Evolutionary conservation across 2,888 invertebrate genomes (phyloP).

Genomic region (Epistrophella euchroma): DNA sequence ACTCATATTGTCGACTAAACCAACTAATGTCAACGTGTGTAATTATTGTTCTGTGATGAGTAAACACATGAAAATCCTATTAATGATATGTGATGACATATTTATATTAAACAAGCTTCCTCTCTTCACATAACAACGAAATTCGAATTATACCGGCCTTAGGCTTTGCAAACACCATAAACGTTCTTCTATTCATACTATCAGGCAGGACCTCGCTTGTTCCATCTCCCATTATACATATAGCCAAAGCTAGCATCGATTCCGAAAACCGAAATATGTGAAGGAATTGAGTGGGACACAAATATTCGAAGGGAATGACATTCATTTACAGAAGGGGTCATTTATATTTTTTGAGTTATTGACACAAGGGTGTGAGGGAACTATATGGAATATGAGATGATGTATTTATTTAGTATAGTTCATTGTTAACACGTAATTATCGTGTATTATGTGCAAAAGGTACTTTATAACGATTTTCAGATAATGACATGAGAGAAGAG

Average conservation of each 20-base stretch:
- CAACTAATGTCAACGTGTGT: conserved; percentile 59
- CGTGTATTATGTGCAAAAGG: neutral
- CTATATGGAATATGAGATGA: neutral
- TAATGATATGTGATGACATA: conserved; percentile 70
- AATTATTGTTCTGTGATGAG: conserved; percentile 66
- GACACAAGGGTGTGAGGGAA: neutral
- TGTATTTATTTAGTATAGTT: conserved; percentile 19
- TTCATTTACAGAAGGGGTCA: neutral
- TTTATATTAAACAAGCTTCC: conserved; percentile 51
- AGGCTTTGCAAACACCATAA: conserved; percentile 23
- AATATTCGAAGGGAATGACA: neutral
- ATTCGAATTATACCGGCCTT: conserved; percentile 39
- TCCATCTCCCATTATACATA: neutral
- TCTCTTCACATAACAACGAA: conserved; percentile 35
- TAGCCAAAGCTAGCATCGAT: neutral
- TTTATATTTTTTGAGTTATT: conserved; percentile 5
- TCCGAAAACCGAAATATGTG: neutral
- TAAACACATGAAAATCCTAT: conserved; percentile 72
- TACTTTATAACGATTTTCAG: conserved; percentile 10
- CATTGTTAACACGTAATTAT: conserved; percentile 2
- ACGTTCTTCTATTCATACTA: neutral
- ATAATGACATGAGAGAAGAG: conserved; percentile 7
- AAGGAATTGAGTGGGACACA: neutral
- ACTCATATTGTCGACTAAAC: conserved; percentile 33
- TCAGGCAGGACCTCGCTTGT: neutral